Conservation (phyloP, 2,113 vertebrate species). For the Gulo gulo region DNA sequence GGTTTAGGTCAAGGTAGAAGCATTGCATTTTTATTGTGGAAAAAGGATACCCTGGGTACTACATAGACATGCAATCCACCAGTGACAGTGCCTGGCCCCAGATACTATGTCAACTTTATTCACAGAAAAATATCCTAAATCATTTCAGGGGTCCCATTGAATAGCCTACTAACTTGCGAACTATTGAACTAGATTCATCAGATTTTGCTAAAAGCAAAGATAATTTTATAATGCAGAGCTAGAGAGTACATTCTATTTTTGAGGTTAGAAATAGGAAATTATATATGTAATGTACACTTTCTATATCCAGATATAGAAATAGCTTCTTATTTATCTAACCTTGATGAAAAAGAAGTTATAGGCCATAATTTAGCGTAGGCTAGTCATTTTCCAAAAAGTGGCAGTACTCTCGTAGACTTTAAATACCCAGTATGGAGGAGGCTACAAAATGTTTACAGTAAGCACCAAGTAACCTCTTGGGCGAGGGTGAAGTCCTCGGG, state of each 20-base stretch:
- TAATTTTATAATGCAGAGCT: neutral
- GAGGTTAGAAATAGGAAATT: neutral
- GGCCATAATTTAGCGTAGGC: neutral
- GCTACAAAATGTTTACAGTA: neutral
- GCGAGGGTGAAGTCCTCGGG: too few relatives aligned
- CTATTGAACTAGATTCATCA: neutral
- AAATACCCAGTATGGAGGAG: neutral
- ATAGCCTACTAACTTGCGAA: neutral
- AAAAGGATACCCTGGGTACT: neutral
- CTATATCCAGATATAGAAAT: neutral
- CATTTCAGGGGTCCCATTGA: neutral
- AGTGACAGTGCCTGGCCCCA: neutral
- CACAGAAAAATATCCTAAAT: neutral
- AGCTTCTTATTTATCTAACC: neutral
- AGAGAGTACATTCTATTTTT: neutral
- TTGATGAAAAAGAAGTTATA: neutral
- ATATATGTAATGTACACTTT: neutral
- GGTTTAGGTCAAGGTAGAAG: neutral
- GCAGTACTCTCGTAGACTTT: neutral
- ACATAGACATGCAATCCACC: fast-evolving
- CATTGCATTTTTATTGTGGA: neutral
- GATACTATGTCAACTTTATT: neutral
- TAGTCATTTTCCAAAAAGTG: neutral
- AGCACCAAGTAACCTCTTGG: fast-evolving
- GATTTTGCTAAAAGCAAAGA: neutral